Base-by-base conservation (phyloP, 2,113 vertebrate genomes). In the Gnathochromis pfefferi region DNA sequence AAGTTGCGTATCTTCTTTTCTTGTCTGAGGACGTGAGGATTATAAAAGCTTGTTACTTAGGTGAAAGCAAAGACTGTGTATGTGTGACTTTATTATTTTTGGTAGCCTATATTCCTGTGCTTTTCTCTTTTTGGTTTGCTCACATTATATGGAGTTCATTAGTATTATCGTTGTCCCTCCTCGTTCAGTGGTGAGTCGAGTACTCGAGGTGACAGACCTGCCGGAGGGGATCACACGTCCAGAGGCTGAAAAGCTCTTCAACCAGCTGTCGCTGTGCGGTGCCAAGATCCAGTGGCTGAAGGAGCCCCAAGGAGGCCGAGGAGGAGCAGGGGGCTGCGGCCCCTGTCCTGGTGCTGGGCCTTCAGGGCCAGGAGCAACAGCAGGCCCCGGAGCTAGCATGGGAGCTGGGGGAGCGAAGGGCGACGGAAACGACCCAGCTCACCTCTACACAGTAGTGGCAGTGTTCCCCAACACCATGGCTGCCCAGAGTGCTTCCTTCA, bases 281-380 rank as follows among this genome's bases (percentile, higher is more conserved):
- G 98, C 98, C 97, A 98, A 98, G 97, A 99, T 99, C 96, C 98
- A 99, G 96, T 99, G 98, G 98, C 97, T 99, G 87, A 99, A 97
- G 94, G 98, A 99, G 93, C 96, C 98, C 87, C 97, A 97, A 95
- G 96, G 96, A 47, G 94, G 93, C 75, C 85, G 95, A 35, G 89
- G 91, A 49, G 95, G 92, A 65, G 57, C 57, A 13, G 90, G 88
- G 14, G 92, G 87, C 83, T 91, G 89, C 2, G 91, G 89, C 28
- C 92, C 93, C 49, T 93, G 92, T 70, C 53, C 90, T 2, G 80
- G 75, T 21, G 81, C 33, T 4, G 94, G 3, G 94, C 55, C 81
- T 16, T 60, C 68, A n/a, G 89, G 91, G 45, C 35, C 84, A 7
- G 87, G 89, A 70, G 84, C 85, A 33, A 9, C 23, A 19, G 80